Base-by-base conservation (phyloP, 2,113 vertebrate genomes). In the Anolis carolinensis region DNA sequence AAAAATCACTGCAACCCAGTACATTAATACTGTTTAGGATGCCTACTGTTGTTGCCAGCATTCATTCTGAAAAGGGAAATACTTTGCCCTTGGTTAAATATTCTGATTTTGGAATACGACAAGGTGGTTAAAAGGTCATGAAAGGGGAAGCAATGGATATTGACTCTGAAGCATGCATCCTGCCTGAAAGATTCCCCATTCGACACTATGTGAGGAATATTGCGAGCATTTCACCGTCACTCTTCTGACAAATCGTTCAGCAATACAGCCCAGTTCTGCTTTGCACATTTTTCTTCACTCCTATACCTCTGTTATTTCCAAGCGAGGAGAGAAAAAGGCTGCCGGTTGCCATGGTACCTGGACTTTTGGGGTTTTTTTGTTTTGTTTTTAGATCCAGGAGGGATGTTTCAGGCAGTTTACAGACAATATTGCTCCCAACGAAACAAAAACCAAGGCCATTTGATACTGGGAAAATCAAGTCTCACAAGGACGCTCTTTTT, bases 331-430 rank as follows among this genome's bases (percentile, higher is more conserved):
- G 32, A 81, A 62, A 1, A 68, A 59, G 74, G n/a, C 48, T 67
- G 82, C 79, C 80, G 76, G 6, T 27, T 83, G 75, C 76, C 70
- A 77, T 50, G 81, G 86, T 34, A 74, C 76, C 70, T 71, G n/a
- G 81, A 32, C 55, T 73, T 71, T 36, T 30, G 65, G 65, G 44
- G n/a, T 65, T 67, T 84, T 4, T 44, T 4, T 44, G 5, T 44
- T 4, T 44, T 4, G 2, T 4, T 44, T 44, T 80, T 36, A 67
- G 70, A 39, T n/a, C 39, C 67, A 59, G 70, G 71, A 23, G 7
- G 63, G 34, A 16, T 0, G 3, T 21, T 36, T 0, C 0, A 83
- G 72, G 23, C 85, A 86, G 50, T 72, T 74, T 81, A 86, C 71
- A 68, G 79, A 25, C 48, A 25, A 52, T n/a, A 55, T 2, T 36